Evolutionary conservation across 2,113 vertebrate genomes (phyloP).

Genomic region (Gopherus flavomarginatus): DNA sequence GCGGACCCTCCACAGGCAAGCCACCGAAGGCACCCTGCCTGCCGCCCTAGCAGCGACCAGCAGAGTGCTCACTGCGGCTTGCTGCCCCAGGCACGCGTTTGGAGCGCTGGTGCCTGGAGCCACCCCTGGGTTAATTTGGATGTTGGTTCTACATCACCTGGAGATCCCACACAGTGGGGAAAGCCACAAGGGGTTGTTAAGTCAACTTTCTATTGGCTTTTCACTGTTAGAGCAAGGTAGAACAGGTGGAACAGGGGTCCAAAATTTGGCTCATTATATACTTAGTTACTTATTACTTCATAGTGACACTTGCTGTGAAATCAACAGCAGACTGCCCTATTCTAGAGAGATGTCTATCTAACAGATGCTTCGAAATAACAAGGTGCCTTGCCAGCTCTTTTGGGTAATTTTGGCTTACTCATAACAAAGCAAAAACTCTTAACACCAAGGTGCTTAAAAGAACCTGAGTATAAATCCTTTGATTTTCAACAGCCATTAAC

Average conservation of each 20-base stretch:
- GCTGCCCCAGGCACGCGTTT: too few relatives aligned
- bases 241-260: background rate
- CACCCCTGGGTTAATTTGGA: background rate
- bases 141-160: background rate
- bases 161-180: background rate
- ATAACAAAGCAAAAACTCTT: background rate
- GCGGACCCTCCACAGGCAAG: too few relatives aligned
- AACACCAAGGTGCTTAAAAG: background rate
- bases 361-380: background rate
- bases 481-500: background rate
- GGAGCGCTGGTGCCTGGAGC: too few relatives aligned
- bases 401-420: background rate
- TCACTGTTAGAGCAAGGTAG: background rate
- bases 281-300: background rate
- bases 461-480: background rate
- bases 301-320: background rate
- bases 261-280: background rate
- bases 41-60: too few relatives aligned
- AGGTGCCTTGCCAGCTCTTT: background rate
- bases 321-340: background rate
- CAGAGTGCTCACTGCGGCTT: too few relatives aligned
- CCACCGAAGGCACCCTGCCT: too few relatives aligned
- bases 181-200: background rate
- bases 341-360: background rate
- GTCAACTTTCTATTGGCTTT: background rate